Base-by-base conservation (phyloP, 2,113 vertebrate species). In the Lipophrys pholis region DNA sequence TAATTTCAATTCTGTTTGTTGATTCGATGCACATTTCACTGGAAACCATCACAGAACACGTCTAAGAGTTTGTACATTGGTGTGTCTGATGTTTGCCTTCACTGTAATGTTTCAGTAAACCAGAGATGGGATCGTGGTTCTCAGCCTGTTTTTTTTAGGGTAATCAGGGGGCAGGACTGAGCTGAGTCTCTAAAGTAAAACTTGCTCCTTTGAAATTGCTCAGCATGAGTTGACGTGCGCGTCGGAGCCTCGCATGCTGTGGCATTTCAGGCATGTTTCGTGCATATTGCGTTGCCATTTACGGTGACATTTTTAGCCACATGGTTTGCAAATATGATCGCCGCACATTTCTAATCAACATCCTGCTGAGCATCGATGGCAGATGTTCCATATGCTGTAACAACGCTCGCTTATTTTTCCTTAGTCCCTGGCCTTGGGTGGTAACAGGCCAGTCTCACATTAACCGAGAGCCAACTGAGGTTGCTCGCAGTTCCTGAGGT, bases 401-500 rank as follows among this genome's bases (percentile, higher is more conserved):
- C 50, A 57, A 40, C 56, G 12, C 11, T 30, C 21, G 21, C 2
- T 30, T 3, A 38, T 5, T 48, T 42, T 45, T 55, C 30, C 56
- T 68, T 63, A 61, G 54, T 53, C 64, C 48, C 15, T n/a, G 40
- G 46, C 42, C 42, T 69, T 36, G 40, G 45, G 51, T 35, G 9
- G 30, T 51, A 63, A 60, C 60, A 48, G 21, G 43, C 65, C 6
- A 6, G 16, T 65, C 21, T 58, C 67, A 62, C 38, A 30, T 46
- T 55, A 30, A 1, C 71, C 56, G 38, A 8, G 2, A 41, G 14
- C 5, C 1, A 58, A 40, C 16, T 0, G 16, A 71, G 62, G 65
- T 78, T 71, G 57, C 21, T 41, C 4, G 51, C 46, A 5, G 38
- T 6, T 30, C 76, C 56, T 15, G 38, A 21, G 70, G 74, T 80